These are phyloP conservation scores for Xestobium rufovillosum DNA, from an alignment of 2,888 invertebrate species.

Conservation along the genomic window DNA sequence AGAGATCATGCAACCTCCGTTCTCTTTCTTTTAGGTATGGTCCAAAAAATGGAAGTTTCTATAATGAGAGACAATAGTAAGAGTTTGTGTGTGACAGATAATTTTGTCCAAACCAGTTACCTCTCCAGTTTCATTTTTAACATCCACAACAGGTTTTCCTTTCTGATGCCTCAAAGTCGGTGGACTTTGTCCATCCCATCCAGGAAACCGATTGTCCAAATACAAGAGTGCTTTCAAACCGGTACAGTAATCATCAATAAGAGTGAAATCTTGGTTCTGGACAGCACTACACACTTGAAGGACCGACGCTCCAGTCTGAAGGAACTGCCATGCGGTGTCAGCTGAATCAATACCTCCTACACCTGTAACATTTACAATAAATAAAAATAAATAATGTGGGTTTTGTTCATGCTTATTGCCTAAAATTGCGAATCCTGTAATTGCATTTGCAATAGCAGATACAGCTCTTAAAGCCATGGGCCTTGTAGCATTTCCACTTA, in stretches of 20 bases:
- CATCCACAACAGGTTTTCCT: slow-evolving; percentile 74
- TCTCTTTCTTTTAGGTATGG: slow-evolving; percentile 70
- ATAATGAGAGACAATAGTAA: slow-evolving; percentile 26
- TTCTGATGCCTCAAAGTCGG: slow-evolving; percentile 85
- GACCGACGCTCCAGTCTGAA: slow-evolving; percentile 87
- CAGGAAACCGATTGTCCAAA: slow-evolving; percentile 58
- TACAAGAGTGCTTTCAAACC: slow-evolving; percentile 84
- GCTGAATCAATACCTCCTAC: slow-evolving; percentile 98
- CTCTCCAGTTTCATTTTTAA: slow-evolving; percentile 60
- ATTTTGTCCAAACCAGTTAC: slow-evolving; percentile 40
- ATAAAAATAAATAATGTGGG: not conserved
- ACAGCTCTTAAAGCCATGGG: slow-evolving; percentile 91
- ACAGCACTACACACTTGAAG: slow-evolving; percentile 94
- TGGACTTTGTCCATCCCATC: slow-evolving; percentile 94
- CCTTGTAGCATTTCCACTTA: slow-evolving; percentile 84
- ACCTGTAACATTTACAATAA: slow-evolving; percentile 23
- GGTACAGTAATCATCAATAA: slow-evolving; percentile 89
- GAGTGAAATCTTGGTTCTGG: slow-evolving; percentile 97
- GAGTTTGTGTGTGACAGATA: slow-evolving; percentile 3
- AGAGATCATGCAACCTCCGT: slow-evolving; percentile 42
- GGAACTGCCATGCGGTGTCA: slow-evolving; percentile 88
- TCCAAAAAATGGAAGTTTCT: slow-evolving; percentile 88
- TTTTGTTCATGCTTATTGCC: slow-evolving; percentile 47
- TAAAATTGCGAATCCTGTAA: slow-evolving; percentile 87
- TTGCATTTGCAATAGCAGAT: slow-evolving; percentile 72